phyloP scores from a whole-genome alignment of 30 jellyfish, hydroid and myxozoan genomes.

The Aurelia sp. region DNA sequence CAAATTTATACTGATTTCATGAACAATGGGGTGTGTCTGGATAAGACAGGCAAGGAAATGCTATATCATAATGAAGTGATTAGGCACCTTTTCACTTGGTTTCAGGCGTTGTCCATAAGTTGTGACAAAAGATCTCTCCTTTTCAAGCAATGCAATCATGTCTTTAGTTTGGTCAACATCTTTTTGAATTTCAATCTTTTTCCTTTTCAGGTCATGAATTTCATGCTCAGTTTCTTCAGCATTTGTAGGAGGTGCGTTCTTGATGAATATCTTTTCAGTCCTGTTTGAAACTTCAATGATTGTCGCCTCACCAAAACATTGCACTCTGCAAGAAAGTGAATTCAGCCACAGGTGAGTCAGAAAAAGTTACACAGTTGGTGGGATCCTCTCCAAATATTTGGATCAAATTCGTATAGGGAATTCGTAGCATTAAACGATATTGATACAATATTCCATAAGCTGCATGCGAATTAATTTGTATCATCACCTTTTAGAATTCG shows the following conservation, averaged over 20 bases:
- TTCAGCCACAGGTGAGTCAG: no score
- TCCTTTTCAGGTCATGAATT: conserved; percentile 13
- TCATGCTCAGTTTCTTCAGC: conserved; percentile 28
- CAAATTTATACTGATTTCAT: no score
- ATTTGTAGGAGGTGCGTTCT: not conserved
- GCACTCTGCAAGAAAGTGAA: conserved; percentile 29
- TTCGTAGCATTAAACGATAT: no score
- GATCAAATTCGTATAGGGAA: no score
- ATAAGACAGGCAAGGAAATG: no score
- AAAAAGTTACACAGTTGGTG: no score
- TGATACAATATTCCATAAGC: no score
- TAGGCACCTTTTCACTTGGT: not conserved
- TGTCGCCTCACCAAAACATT: conserved; percentile 69
- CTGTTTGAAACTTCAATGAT: conserved; percentile 56
- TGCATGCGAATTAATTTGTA: no score
- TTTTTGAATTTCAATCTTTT: not conserved
- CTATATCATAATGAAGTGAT: not conserved
- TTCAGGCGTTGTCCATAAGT: conserved; percentile 33
- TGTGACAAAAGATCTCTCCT: conserved; percentile 28
- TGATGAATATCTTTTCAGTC: not conserved
- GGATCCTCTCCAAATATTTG: no score
- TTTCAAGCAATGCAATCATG: not conserved
- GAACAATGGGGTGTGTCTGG: no score
- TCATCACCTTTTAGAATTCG: no score
- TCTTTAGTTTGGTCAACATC: not conserved